Conservation (phyloP, 2,113 vertebrate species). For the Anser brachyrhynchus region DNA sequence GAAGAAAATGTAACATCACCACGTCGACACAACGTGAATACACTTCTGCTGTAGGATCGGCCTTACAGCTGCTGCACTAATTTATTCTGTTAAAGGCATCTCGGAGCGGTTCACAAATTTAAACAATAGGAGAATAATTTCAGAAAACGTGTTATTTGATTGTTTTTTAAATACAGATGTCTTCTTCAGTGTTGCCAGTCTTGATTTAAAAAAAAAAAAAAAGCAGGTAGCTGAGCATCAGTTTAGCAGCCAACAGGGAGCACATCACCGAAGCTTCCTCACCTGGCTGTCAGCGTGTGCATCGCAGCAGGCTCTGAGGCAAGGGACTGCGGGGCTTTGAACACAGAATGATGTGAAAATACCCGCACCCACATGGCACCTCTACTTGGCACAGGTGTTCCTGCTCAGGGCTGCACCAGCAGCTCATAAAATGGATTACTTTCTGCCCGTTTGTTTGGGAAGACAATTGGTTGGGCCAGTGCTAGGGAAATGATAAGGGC, state of each 20-base stretch:
- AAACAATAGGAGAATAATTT: not conserved
- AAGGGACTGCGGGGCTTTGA: not conserved
- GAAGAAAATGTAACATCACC: not conserved
- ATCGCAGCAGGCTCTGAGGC: not conserved
- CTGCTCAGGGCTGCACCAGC: not conserved
- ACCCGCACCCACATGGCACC: not conserved
- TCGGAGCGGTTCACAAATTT: not conserved
- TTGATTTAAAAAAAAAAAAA: not conserved
- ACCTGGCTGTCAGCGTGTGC: not conserved
- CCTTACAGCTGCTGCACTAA: not conserved
- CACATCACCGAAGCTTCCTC: not conserved
- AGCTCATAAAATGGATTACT: rapidly evolving
- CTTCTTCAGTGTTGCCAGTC: not conserved
- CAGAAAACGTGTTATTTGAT: not conserved
- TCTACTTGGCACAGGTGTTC: not conserved
- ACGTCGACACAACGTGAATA: not conserved
- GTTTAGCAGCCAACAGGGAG: not conserved
- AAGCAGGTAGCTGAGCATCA: not conserved
- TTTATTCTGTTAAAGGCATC: not conserved
- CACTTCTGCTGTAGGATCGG: not conserved
- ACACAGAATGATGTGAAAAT: not conserved
- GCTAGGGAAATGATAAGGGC: not conserved
- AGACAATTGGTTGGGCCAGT: not conserved
- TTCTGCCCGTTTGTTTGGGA: not conserved
- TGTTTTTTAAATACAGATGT: not conserved